These are phyloP conservation scores for Serrognathus titanus DNA, from an alignment of 2,888 invertebrate species.

Conservation along the genomic window DNA sequence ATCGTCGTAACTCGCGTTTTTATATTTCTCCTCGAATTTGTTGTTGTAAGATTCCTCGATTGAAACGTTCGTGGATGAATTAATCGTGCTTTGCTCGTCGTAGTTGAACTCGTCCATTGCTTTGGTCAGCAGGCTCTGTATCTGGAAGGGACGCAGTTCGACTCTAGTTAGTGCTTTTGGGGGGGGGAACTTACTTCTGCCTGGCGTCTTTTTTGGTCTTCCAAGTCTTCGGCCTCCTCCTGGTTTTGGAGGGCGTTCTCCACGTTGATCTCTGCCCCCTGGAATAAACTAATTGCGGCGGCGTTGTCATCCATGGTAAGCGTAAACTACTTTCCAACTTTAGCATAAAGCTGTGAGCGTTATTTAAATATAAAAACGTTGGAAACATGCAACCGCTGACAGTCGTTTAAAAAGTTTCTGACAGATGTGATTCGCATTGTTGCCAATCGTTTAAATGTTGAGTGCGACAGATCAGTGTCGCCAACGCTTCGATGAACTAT, in stretches of 20 bases:
- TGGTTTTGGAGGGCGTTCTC: constrained; percentile 26
- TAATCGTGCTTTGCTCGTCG: constrained; percentile 30
- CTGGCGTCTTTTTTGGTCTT: constrained; percentile 29
- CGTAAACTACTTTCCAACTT: too few relatives aligned
- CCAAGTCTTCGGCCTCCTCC: constrained; percentile 31
- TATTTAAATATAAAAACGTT: too few relatives aligned
- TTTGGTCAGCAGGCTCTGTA: constrained; percentile 27
- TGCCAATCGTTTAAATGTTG: too few relatives aligned
- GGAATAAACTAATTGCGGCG: constrained; percentile 26
- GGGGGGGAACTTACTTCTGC: constrained; percentile 25
- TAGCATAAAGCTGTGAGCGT: too few relatives aligned
- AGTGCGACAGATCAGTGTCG: too few relatives aligned
- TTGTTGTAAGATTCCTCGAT: constrained; percentile 16
- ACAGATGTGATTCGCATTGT: too few relatives aligned
- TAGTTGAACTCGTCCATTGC: constrained; percentile 32
- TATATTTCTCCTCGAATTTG: constrained; percentile 24
- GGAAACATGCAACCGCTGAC: too few relatives aligned
- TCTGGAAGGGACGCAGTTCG: constrained; percentile 19
- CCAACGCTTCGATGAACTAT: too few relatives aligned
- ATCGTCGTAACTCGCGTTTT: constrained; percentile 22
- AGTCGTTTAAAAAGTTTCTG: too few relatives aligned
- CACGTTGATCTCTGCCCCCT: constrained; percentile 21
- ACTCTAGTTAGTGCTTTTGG: not conserved
- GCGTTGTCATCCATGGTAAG: constrained; percentile 12
- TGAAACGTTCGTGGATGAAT: constrained; percentile 27